phyloP scores from a whole-genome alignment of 2,113 vertebrate species.

The Leptosomus discolor region DNA sequence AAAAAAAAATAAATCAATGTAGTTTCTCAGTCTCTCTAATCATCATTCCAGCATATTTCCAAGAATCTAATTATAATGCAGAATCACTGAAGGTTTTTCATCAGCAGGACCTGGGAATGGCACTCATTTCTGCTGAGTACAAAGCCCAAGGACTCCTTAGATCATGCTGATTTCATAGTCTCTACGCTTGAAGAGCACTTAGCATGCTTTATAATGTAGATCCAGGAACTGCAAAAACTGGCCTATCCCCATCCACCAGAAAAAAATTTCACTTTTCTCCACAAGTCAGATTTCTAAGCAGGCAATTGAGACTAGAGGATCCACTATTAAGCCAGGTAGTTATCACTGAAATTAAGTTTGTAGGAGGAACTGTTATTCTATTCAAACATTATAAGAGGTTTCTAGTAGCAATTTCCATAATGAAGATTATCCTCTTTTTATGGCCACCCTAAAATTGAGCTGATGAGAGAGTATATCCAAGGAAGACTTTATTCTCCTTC shows the following conservation, averaged over 20 bases:
- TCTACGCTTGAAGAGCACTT: not conserved
- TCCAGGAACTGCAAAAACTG: not conserved
- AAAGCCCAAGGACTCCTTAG: not conserved
- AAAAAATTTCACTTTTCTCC: not conserved
- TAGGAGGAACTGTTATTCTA: not conserved
- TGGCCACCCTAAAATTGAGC: not conserved
- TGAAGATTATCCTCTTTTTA: not conserved
- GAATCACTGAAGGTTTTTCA: not conserved
- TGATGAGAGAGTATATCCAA: not conserved
- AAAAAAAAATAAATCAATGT: not conserved
- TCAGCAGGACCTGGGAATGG: not conserved
- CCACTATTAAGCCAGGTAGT: not conserved
- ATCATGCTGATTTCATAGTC: not conserved
- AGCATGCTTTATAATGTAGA: not conserved
- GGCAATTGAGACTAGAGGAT: not conserved
- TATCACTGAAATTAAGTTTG: not conserved
- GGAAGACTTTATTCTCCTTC: not conserved
- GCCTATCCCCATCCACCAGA: not conserved
- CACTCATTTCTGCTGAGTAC: not conserved
- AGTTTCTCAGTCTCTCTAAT: not conserved
- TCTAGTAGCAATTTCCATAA: not conserved
- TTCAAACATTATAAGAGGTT: not conserved
- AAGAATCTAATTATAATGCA: not conserved
- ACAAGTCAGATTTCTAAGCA: not conserved
- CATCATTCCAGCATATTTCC: not conserved